Evolutionary conservation across 2,888 invertebrate genomes (phyloP).

Genomic region (Orthosia incerta): DNA sequence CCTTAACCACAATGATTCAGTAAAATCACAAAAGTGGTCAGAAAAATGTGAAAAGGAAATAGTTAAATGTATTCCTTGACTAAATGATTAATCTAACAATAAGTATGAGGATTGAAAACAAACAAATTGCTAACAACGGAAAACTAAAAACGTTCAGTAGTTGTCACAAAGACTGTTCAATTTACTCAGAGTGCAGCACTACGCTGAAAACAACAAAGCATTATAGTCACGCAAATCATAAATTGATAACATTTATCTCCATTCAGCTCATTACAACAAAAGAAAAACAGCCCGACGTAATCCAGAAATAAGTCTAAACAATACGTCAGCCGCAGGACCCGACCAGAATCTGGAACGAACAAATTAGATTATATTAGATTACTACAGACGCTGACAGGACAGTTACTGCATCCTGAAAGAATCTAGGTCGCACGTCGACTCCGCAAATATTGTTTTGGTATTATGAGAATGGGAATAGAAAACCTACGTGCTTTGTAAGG

Average conservation of each 20-base stretch:
- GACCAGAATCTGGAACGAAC: constrained; percentile 48
- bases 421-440: constrained; percentile 58
- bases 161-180: not conserved
- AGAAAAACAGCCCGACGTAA: constrained; percentile 14
- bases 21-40: not conserved
- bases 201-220: not conserved
- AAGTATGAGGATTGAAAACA: too few relatives aligned
- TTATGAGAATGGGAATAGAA: constrained; percentile 26
- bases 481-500: constrained; percentile 18
- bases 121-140: not conserved
- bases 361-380: constrained; percentile 57
- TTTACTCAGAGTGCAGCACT: not conserved
- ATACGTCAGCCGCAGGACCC: constrained; percentile 28
- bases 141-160: not conserved
- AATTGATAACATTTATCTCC: constrained; percentile 6
- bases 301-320: constrained; percentile 26
- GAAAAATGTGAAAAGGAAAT: not conserved
- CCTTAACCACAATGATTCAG: not conserved
- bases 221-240: not conserved
- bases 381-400: constrained; percentile 34
- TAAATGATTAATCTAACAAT: too few relatives aligned
- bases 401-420: constrained; percentile 52
- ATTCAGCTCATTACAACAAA: not conserved
- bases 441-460: constrained; percentile 37
- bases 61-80: too few relatives aligned